Evolutionary conservation across 2,797 vertebrate genomes (phyloP), one percentile per base, ranked within the genome.

Genomic region (Emys orbicularis): DNA sequence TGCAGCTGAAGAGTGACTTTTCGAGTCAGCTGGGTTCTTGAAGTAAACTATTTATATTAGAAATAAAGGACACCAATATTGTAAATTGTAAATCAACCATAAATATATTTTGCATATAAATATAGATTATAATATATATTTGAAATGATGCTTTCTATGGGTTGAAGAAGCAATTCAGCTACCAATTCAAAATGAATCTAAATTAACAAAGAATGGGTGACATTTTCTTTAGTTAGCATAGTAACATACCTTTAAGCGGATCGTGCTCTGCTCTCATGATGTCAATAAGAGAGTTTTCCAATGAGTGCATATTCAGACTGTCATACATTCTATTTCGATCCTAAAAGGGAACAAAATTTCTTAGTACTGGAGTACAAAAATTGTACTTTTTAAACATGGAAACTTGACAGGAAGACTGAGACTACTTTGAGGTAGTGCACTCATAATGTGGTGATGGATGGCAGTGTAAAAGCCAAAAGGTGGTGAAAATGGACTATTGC

Each of bases 181-280:
- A 25, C 37, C 91, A 84, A 80, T 95, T 95, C 89, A 92, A 77
- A 61, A 90, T 3, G 10, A 96, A 84, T 4, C 37, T 92, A 94
- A 91, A 92, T 89, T 88, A 94, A 41, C 90, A 96, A 86, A 96
- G 87, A 96, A 97, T 68, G n/a, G 95, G 94, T 94, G 87, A 96
- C 92, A 83, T 87, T 90, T 91, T 95, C 83, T 92, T 95, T 88
- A 93, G 77, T 95, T 91, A 97, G 87, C 68, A 90, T 95, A 97
- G 47, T 27, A 94, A 97, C 98, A 98, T 98, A 99, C 99, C 99
- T 98, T 99, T 99, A 98, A 99, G 98, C 49, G 99, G 99, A 98
- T 99, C 99, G 97, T 99, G 99, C 96, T 99, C 99, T 57, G 99
- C 99, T 98, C 99, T 99, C 99, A 99, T 99, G 98, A 99, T 99